Conservation (phyloP, 2,888 invertebrate genomes). For the Therioaphis trifolii region DNA sequence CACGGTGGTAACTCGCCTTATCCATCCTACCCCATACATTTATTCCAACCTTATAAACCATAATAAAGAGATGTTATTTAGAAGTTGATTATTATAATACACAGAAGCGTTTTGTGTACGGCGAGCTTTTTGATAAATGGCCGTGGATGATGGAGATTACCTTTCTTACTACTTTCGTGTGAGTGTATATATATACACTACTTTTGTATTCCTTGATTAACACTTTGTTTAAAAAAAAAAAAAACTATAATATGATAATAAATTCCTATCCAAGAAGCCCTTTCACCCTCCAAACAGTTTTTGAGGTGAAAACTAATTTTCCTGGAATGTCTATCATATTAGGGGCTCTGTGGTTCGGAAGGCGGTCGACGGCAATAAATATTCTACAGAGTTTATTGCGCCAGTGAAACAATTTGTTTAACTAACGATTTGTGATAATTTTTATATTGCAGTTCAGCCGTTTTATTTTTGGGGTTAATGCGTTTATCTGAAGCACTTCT, state of each 20-base stretch:
- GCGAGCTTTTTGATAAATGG: conserved; percentile 46
- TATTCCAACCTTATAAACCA: conserved; percentile 33
- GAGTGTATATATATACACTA: conserved; percentile 50
- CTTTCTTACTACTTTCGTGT: conserved; percentile 40
- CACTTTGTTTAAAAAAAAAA: conserved; percentile 44
- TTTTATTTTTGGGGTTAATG: neutral
- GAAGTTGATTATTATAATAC: conserved; percentile 60
- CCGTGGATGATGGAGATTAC: conserved; percentile 10
- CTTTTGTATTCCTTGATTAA: conserved; percentile 55
- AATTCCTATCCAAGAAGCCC: neutral
- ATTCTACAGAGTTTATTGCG: neutral
- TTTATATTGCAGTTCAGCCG: neutral
- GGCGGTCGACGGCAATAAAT: neutral
- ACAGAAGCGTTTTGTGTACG: conserved; percentile 20
- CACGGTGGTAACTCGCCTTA: conserved; percentile 10
- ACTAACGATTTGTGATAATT: conserved; percentile 46
- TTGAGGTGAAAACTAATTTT: conserved; percentile 26
- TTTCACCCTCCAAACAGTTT: neutral
- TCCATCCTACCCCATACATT: neutral
- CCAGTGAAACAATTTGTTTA: conserved; percentile 24
- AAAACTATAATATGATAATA: conserved; percentile 36
- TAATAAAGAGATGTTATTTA: conserved; percentile 55
- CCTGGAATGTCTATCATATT: conserved; percentile 1
- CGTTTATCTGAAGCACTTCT: neutral
- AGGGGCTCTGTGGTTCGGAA: neutral